phyloP scores from a whole-genome alignment of 2,113 vertebrate genomes.

The Tyrannus savana region DNA sequence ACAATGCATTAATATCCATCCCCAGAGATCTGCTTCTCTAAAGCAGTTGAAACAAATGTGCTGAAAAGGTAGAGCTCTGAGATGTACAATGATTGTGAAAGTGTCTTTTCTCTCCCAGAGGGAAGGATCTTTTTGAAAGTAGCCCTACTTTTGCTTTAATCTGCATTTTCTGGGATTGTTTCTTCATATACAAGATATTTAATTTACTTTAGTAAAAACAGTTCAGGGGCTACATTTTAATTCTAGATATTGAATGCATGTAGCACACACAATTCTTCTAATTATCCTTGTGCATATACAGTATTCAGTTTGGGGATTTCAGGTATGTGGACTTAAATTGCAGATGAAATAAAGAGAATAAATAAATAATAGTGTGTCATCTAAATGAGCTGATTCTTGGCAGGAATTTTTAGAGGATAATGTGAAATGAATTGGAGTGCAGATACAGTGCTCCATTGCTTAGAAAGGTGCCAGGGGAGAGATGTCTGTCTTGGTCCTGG shows the following conservation, averaged over 20 bases:
- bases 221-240: background rate
- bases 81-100: background rate
- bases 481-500: background rate
- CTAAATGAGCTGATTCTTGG: background rate
- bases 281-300: background rate
- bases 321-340: background rate
- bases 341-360: conserved; percentile 9
- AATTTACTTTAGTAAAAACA: conserved; percentile 1
- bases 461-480: background rate
- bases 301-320: background rate
- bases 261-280: background rate
- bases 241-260: background rate
- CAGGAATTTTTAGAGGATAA: background rate
- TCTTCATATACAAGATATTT: background rate
- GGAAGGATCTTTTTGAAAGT: background rate
- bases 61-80: conserved; percentile 18
- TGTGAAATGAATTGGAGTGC: background rate
- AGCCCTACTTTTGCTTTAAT: background rate
- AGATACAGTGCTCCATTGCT: background rate
- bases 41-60: conserved; percentile 20
- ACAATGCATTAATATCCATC: conserved; percentile 28
- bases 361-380: background rate
- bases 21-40: conserved; percentile 38
- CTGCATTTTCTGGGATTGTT: background rate
- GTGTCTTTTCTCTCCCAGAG: background rate